A percentile compares a stretch with the other conserved stretches of the same genome.
These are phyloP conservation scores for Hypomecis atomaria DNA, from an alignment of 2,888 invertebrate species.

Conservation along the genomic window DNA sequence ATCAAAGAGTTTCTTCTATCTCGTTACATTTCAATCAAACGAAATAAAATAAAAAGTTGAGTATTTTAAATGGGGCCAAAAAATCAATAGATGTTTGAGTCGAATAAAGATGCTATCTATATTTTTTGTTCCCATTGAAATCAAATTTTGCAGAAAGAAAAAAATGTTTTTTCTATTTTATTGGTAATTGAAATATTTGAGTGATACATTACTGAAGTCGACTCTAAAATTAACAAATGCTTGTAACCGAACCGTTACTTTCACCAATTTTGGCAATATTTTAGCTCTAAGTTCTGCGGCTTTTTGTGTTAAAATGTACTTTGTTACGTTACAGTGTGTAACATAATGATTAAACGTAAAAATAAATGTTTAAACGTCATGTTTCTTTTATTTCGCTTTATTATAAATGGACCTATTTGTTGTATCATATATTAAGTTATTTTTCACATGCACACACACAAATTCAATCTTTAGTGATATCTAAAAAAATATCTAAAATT, in stretches of 20 bases:
- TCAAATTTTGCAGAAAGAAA: too few species aligned
- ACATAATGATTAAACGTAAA: slow-evolving; percentile 3
- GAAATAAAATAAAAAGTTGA: too few species aligned
- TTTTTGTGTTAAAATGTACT: slow-evolving; percentile 18
- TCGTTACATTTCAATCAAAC: too few species aligned
- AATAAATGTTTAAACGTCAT: slow-evolving; percentile 17
- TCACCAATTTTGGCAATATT: not conserved
- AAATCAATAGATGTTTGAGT: too few species aligned
- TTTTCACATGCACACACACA: too few species aligned
- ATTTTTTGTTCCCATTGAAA: too few species aligned
- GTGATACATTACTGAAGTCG: not conserved
- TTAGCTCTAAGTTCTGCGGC: slow-evolving; percentile 8
- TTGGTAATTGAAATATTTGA: not conserved
- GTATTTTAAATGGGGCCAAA: too few species aligned
- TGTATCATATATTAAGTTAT: slow-evolving; percentile 5
- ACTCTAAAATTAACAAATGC: not conserved
- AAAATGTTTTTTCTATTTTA: too few species aligned
- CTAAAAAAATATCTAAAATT: too few species aligned
- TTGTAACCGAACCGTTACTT: not conserved
- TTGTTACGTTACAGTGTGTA: slow-evolving; percentile 9
- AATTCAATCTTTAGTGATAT: too few species aligned
- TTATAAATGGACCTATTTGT: slow-evolving; percentile 13
- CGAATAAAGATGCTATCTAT: too few species aligned
- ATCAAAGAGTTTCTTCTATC: too few species aligned
- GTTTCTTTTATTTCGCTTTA: slow-evolving; percentile 63